Conservation (phyloP, 2,888 invertebrate species). For the Oscheius sp. region DNA sequence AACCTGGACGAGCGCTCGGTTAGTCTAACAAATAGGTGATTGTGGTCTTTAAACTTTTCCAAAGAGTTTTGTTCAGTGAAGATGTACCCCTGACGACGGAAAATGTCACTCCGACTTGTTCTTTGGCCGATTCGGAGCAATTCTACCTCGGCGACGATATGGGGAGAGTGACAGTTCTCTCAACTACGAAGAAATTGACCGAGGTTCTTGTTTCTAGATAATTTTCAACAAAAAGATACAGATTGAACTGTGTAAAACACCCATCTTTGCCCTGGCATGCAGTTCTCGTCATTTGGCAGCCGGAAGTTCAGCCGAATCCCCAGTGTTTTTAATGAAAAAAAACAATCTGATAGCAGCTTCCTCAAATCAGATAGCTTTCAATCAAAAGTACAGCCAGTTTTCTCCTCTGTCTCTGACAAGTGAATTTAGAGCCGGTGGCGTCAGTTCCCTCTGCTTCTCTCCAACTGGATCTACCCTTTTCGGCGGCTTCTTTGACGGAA, state of each 20-base stretch:
- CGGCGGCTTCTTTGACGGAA: slow-evolving; percentile 15
- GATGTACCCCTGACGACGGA: neutral
- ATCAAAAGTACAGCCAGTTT: neutral
- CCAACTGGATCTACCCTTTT: slow-evolving; percentile 17
- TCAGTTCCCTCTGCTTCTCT: slow-evolving; percentile 16
- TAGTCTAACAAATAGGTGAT: neutral
- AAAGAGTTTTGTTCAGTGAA: neutral
- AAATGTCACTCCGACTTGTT: slow-evolving; percentile 5
- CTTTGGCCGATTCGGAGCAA: neutral
- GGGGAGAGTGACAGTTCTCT: neutral
- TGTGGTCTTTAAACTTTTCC: neutral
- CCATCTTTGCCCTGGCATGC: neutral
- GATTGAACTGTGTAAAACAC: neutral
- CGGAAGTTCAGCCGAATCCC: slow-evolving; percentile 7
- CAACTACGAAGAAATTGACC: too few species aligned
- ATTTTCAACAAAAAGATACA: neutral
- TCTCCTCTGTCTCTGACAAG: neutral
- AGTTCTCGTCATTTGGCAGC: neutral
- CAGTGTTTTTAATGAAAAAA: neutral
- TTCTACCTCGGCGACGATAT: neutral
- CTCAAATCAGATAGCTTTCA: neutral
- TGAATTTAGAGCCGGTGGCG: slow-evolving; percentile 1
- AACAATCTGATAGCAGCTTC: neutral
- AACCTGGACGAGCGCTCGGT: neutral
- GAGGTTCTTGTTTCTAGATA: too few species aligned